phyloP scores from a whole-genome alignment of 2,113 vertebrate species.

The Opisthocomus hoazin region DNA sequence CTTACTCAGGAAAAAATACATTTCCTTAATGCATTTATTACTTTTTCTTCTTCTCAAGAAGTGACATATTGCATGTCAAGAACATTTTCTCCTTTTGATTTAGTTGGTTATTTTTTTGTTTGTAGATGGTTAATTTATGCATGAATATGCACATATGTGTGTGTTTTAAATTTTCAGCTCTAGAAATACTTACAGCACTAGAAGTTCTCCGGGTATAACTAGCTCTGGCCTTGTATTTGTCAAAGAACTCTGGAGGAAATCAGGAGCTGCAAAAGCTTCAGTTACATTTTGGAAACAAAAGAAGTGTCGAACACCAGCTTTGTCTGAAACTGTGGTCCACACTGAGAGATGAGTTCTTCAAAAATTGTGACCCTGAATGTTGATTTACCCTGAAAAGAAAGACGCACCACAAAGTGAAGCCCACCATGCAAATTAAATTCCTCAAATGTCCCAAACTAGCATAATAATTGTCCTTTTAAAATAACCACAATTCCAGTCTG shows the following conservation, averaged over 20 bases:
- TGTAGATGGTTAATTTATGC: not conserved
- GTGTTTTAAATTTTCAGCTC: not conserved
- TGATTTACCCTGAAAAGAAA: not conserved
- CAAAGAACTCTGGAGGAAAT: not conserved
- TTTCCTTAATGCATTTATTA: not conserved
- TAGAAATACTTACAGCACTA: not conserved
- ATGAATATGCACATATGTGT: not conserved
- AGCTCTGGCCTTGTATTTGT: not conserved
- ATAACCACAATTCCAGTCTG: slow-evolving; percentile 47
- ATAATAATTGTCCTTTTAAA: not conserved
- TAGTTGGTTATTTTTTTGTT: not conserved
- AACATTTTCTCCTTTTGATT: slow-evolving; percentile 8
- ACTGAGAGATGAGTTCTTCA: not conserved
- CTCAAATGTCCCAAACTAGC: not conserved
- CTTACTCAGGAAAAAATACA: not conserved
- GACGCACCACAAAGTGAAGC: not conserved
- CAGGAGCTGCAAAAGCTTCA: not conserved
- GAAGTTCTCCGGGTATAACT: not conserved
- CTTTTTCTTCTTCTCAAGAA: not conserved
- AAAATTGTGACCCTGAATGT: not conserved
- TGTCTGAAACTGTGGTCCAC: not conserved
- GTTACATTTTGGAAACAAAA: not conserved
- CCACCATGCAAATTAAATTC: not conserved
- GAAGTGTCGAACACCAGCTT: fast-evolving
- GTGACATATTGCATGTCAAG: not conserved